Base-by-base conservation (phyloP, 2,888 invertebrate species). In the Listrodromus nycthemerus region DNA sequence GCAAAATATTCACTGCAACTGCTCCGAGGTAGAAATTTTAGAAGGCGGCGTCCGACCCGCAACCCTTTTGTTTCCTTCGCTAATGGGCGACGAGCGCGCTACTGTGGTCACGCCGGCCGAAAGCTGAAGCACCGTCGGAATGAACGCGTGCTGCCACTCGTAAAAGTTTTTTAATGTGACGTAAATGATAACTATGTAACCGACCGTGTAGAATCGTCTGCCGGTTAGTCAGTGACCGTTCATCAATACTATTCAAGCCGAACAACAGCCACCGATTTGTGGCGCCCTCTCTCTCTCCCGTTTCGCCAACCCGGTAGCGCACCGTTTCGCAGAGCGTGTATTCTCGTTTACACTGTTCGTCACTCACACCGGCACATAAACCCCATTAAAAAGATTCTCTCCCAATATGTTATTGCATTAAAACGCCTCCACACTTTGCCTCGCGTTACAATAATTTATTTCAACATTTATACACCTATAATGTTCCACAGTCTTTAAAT, bases 381-480 rank as follows among this genome's bases (percentile, higher is more conserved):
- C 10, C 1, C 24, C 3, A 55, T 24, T 21, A 21, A 0, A 1
- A 21, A 21, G 55, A 4, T 24, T 24, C 55, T 3, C 10, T 19
- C 24, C 1, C 7, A 5, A 19, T 33, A 52, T 7, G 10, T 19
- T 19, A 52, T 33, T 33, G 19, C 21, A 58, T 6, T 41, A 8
- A n/a, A 41, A 70, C 13, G 21, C 27, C 7, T 41, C n/a, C 33
- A 52, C 24, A 13, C 8, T 52, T 33, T 65, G 63, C 50, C 48
- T 82, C 66, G 79, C 79, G 78, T 84, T 84, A 79, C 79, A 82
- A 79, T 82, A 82, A 91, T 92, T 91, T 91, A 91, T 91, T 91
- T 90, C 89, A 91, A 91, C 91, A 91, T 91, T 92, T 91, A 91
- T 91, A 91, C 91, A 91, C 89, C 89, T 91, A 91, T 90, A 90